These are phyloP conservation scores for Paedocypris micromegethes DNA, from an alignment of 2,797 vertebrate species.

Conservation along the genomic window DNA sequence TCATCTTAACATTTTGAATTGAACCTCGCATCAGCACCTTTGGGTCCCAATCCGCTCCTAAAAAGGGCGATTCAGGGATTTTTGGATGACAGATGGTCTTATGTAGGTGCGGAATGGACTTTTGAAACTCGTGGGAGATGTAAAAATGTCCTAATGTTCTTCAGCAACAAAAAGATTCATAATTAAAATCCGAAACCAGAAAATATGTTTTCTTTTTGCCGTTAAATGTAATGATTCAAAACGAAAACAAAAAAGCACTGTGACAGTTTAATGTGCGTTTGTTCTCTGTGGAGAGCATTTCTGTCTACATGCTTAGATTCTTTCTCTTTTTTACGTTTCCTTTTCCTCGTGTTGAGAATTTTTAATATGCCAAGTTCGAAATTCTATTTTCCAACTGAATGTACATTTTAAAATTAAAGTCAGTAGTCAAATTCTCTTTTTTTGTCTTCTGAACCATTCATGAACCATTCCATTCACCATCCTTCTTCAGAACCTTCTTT, in stretches of 20 bases:
- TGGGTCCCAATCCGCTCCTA: neutral
- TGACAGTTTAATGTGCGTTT: neutral
- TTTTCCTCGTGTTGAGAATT: too few species aligned
- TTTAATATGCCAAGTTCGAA: too few species aligned
- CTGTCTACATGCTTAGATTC: neutral
- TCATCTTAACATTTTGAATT: constrained; percentile 4
- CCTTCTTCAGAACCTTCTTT: too few species aligned
- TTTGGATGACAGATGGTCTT: constrained; percentile 1
- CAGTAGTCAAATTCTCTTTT: too few species aligned
- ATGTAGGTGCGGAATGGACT: neutral
- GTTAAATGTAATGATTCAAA: neutral
- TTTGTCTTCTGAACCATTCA: too few species aligned
- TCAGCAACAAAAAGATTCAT: constrained; percentile 4
- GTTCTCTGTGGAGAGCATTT: neutral
- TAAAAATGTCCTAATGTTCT: constrained; percentile 1
- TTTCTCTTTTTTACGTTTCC: too few species aligned
- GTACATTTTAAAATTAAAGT: too few species aligned
- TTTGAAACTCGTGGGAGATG: neutral
- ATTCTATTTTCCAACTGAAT: too few species aligned
- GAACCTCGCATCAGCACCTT: constrained; percentile 17
- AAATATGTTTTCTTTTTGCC: neutral
- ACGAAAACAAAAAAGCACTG: constrained; percentile 8
- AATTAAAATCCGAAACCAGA: constrained; percentile 13
- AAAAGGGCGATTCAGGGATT: neutral
- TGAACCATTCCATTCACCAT: too few species aligned